These are phyloP conservation scores for Habropoda laboriosa DNA, from an alignment of 1,140 invertebrate genomes.

Conservation along the genomic window DNA sequence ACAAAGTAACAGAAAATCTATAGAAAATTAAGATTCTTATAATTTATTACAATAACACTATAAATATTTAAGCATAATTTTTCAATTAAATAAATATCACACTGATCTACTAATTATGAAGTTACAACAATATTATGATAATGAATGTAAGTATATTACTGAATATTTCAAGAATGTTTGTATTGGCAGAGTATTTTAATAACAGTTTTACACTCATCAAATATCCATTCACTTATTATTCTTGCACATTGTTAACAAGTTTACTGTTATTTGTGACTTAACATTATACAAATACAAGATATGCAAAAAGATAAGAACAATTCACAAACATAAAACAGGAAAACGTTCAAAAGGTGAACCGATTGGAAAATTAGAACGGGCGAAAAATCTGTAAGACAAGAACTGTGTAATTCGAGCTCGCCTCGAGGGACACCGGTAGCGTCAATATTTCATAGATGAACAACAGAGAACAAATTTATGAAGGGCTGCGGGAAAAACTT, in stretches of 20 bases:
- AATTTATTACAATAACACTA: not conserved
- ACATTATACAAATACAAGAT: not conserved
- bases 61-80: not conserved
- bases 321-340: not conserved
- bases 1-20: slow-evolving; percentile 54
- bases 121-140: not conserved
- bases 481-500: too few relatives aligned
- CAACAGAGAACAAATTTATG: not conserved
- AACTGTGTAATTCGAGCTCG: not conserved
- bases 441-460: not conserved
- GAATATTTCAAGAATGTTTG: not conserved
- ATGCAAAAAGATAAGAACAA: not conserved
- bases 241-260: not conserved
- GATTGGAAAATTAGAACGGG: slow-evolving; percentile 5
- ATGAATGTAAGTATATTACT: not conserved
- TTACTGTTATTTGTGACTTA: not conserved
- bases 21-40: not conserved
- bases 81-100: not conserved
- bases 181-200: not conserved
- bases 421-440: slow-evolving; percentile 5
- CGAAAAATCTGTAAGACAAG: not conserved
- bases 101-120: not conserved
- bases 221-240: not conserved
- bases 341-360: not conserved
- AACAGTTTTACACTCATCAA: not conserved